Evolutionary conservation across 2,797 vertebrate genomes (phyloP), one percentile per base, ranked within the genome.

Genomic region (Liparis tanakae): DNA sequence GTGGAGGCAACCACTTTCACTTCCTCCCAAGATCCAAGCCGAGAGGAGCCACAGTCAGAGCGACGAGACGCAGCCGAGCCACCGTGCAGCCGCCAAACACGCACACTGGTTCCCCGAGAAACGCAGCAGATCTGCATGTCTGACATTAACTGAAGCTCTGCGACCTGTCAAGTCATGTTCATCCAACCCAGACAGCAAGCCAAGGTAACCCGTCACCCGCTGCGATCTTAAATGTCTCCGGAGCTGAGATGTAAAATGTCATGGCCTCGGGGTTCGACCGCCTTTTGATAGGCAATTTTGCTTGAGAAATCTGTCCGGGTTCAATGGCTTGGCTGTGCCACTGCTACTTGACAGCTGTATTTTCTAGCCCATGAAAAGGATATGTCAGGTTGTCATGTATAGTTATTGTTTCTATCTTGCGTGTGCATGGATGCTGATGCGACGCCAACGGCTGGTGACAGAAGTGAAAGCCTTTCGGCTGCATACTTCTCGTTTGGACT

Each of bases 221-320:
- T 74, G 80, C 68, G 72, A 85, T 87, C 68, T 79, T 79, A 89
- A 92, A 91, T 89, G 87, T 90, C 87, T 90, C 30, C 0, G 50
- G 79, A 86, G 82, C 79, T 59, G 73, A 78, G 84, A 87, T 85
- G 76, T 83, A 68, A 91, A 93, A 92, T 91, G 89, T 87, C 90
- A 92, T 25, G 59, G 76, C 89, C 83, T 76, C 74, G 0, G 86
- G 90, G 85, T 92, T 88, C 85, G 83, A 81, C 72, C 75, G 80
- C 74, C 82, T 86, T 79, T 77, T 60, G 78, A 87, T 76, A 68
- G 75, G 68, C 71, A 81, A 79, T 82, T 84, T 82, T 76, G 72
- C 72, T 64, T 61, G 53, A 74, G 75, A 80, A 86, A 87, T 86
- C 78, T 74, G 79, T 80, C 79, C 50, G 9, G 81, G 89, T 91